phyloP scores from a whole-genome alignment of 2,113 vertebrate genomes.

The Lampris megalopsis region DNA sequence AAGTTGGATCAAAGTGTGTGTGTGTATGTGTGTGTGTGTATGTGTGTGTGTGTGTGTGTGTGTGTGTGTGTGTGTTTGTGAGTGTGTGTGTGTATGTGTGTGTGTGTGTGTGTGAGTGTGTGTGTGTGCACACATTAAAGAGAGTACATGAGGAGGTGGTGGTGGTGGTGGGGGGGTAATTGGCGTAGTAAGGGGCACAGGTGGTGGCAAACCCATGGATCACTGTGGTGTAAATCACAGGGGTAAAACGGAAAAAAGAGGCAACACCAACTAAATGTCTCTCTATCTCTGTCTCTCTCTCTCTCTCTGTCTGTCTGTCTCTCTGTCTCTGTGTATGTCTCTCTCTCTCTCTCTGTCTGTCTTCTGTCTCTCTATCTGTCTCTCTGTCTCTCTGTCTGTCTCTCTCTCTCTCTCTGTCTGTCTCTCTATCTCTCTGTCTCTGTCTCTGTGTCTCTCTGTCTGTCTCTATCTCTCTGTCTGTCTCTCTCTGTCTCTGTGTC shows the following conservation, averaged over 20 bases:
- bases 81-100: conserved; percentile 27
- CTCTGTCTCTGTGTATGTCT: conserved; percentile 11
- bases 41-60: neutral
- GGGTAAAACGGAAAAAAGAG: conserved; percentile 51
- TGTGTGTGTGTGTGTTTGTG: neutral
- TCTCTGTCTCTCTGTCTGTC: neutral
- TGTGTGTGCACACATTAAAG: conserved; percentile 22
- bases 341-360: conserved; percentile 27
- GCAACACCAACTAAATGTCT: conserved; percentile 21
- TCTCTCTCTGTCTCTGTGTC: too few relatives aligned
- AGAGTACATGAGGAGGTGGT: conserved; percentile 7
- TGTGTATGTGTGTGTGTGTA: too few relatives aligned
- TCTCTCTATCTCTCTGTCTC: too few relatives aligned
- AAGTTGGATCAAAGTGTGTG: too few relatives aligned
- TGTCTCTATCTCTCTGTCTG: too few relatives aligned
- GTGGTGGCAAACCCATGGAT: conserved; percentile 44
- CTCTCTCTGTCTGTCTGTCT: conserved; percentile 12
- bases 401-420: conserved; percentile 8
- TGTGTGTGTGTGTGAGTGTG: conserved; percentile 22
- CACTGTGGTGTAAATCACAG: conserved; percentile 46
- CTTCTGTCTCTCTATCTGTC: too few relatives aligned
- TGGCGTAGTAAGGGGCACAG: conserved; percentile 50
- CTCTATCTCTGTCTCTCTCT: conserved; percentile 33
- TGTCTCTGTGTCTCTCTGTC: too few relatives aligned
- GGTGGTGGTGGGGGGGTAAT: conserved; percentile 36